These are phyloP conservation scores for Oncorhynchus masou DNA, from an alignment of 2,113 vertebrate genomes.

Conservation along the genomic window DNA sequence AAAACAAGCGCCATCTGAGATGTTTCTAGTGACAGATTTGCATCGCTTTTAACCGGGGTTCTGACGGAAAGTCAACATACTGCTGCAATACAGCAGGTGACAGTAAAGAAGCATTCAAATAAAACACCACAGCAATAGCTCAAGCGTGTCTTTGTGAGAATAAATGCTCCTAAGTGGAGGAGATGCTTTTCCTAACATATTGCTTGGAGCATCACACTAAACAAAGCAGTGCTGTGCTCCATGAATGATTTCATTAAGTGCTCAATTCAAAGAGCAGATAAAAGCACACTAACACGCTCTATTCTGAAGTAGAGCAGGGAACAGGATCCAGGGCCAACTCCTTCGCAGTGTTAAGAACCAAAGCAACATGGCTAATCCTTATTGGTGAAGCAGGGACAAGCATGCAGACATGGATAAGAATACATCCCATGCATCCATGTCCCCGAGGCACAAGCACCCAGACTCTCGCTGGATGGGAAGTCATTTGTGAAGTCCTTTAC, in stretches of 20 bases:
- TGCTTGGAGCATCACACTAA: conserved; percentile 67
- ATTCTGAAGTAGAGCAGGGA: conserved; percentile 78
- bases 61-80: conserved; percentile 68
- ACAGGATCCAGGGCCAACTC: conserved; percentile 68
- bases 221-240: conserved; percentile 69
- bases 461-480: conserved; percentile 88
- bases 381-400: conserved; percentile 84
- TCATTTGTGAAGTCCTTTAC: conserved; percentile 99
- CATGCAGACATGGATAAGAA: conserved; percentile 93
- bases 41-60: conserved; percentile 73
- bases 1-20: conserved; percentile 74
- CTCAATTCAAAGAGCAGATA: conserved; percentile 73
- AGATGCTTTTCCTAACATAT: conserved; percentile 62
- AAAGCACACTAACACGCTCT: conserved; percentile 69
- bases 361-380: conserved; percentile 86
- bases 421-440: conserved; percentile 83
- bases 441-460: conserved; percentile 80
- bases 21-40: conserved; percentile 75
- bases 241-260: conserved; percentile 74
- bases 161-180: conserved; percentile 63
- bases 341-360: conserved; percentile 80
- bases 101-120: conserved; percentile 52
- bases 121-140: conserved; percentile 51
- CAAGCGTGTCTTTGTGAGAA: conserved; percentile 66
- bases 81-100: conserved; percentile 72